Base-by-base conservation (phyloP, 2,888 invertebrate genomes). In the Dione juno region DNA sequence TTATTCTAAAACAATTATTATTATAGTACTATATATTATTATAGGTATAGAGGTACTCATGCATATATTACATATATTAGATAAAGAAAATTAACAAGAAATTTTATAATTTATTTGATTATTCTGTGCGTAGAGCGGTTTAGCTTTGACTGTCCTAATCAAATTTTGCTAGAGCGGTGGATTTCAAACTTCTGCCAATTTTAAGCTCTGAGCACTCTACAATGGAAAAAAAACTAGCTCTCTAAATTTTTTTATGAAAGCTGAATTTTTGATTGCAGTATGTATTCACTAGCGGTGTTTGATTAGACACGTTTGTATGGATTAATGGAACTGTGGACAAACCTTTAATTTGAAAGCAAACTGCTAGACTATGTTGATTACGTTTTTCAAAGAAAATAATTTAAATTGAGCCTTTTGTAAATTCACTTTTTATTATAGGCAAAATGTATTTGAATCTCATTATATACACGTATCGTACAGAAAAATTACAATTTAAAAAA, bases 251-350 rank as follows among this genome's bases (percentile, higher is more conserved):
- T 73, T 69, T 69, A 66, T 66, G 66, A 64, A 67, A 64, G 50
- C 45, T 43, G 70, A 71, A 69, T 73, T 71, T 73, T 73, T 73
- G 73, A 73, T 73, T 71, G 69, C 73, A 41, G 53, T 64, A 64
- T 64, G 35, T 66, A 61, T 69, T 67, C 67, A 65, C 54, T 37
- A 67, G 66, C 58, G 57, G 70, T 65, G 63, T 74, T 68, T 71
- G 71, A 74, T 71, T 74, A 69, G 69, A 69, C 52, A 28, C 50
- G 45, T 61, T 48, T 45, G 59, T 69, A 54, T 58, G 58, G 57
- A 71, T 63, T 72, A 65, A 70, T 67, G 53, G 67, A 65, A 69
- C 14, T 64, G 69, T 72, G 61, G 63, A 57, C 71, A 66, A 53
- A 53, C 19, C 9, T 64, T 35, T 63, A n/a, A 63, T 63, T 64